Conservation (phyloP, 2,797 vertebrate species). For the Propithecus deckenii region DNA sequence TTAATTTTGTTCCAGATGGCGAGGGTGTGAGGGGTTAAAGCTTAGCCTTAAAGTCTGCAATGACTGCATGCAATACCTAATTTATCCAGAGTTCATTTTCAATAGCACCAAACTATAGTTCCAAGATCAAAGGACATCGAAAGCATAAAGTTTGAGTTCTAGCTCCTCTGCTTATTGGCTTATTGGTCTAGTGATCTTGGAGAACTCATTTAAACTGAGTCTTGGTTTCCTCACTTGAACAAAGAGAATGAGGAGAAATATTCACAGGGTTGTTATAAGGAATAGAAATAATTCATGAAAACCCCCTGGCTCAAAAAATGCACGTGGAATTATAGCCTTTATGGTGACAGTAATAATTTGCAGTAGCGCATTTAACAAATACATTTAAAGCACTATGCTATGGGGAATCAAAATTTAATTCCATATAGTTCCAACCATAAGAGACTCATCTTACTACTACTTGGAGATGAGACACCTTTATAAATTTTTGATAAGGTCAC, state of each 20-base stretch:
- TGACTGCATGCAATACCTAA: not conserved
- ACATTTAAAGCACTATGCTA: not conserved
- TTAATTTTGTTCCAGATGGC: not conserved
- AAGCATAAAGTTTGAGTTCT: not conserved
- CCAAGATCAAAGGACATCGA: not conserved
- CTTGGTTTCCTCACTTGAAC: conserved; percentile 19
- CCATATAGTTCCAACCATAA: not conserved
- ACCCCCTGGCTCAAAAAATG: conserved; percentile 1
- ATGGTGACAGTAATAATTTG: not conserved
- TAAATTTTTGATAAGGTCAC: not conserved
- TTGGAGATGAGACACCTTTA: not conserved
- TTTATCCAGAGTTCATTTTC: not conserved
- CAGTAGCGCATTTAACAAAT: not conserved
- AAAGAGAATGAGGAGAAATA: not conserved
- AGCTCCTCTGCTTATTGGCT: not conserved
- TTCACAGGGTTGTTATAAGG: not conserved
- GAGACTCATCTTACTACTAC: not conserved
- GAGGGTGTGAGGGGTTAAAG: not conserved
- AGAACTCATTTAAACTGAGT: not conserved
- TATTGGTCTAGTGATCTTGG: not conserved
- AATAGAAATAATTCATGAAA: not conserved
- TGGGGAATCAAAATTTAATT: not conserved
- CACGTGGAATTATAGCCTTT: not conserved
- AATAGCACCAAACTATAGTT: not conserved
- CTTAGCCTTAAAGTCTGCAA: not conserved